Evolutionary conservation across 2,888 invertebrate genomes (phyloP), one percentile per base, ranked within the genome.

Genomic region (Parapristionchus giblindavisi): DNA sequence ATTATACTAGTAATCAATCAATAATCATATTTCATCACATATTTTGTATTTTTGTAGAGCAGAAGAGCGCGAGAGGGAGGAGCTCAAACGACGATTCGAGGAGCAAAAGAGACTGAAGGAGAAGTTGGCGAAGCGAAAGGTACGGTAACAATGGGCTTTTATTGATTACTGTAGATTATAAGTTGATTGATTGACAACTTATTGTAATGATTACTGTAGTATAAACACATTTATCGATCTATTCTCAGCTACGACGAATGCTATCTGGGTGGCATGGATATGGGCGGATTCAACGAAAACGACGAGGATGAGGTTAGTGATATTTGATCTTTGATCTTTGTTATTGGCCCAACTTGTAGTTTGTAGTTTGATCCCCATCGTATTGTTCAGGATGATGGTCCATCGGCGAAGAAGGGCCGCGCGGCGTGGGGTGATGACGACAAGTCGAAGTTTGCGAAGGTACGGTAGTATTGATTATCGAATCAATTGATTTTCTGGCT

Each of bases 291-390:
- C 11, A 76, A 77, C 75, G 85, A 84, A 61, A 78, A 79, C 0
- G 85, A 85, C 65, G 86, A 86, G 87, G 99, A 99, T 76, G 89
- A 95, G 1, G 99, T 99, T 89, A 51, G 32, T 36, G 8, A 34
- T 17, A 21, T 2, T 34, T 29, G 17, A 24, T 24, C 43, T 65
- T 65, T 21, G 43, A 60, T 76, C 27, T 61, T 78, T 38, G 5
- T 52, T 32, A 36, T 52, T 70, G 24, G 52, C 52, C 52, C 36
- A 34, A 32, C n/a, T 2, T 52, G 38, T 32, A 24, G 24, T 29
- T 21, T 21, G 32, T 40, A 29, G 27, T 27, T 29, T 68, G 40
- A 32, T n/a, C n/a, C n/a, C 32, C n/a, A 11, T 24, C 3, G 2
- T 38, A 17, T 27, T 71, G 36, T 68, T 29, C 38, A 71, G 70